These are phyloP conservation scores for Diarsia brunnea DNA, from an alignment of 2,888 invertebrate species.

Conservation along the genomic window DNA sequence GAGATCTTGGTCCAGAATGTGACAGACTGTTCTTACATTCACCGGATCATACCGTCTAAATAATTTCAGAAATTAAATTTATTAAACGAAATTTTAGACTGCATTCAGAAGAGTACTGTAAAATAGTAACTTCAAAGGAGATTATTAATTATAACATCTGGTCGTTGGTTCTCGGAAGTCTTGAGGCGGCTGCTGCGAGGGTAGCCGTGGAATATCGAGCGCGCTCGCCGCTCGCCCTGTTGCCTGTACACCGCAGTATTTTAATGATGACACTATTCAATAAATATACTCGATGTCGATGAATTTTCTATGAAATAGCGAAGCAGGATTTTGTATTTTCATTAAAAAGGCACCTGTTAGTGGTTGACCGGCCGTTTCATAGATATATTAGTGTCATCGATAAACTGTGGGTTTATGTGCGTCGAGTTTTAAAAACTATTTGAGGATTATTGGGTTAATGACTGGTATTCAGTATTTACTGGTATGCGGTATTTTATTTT, in stretches of 20 bases:
- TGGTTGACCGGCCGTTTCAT: background rate
- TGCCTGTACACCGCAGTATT: conserved; percentile 40
- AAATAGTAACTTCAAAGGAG: conserved; percentile 59
- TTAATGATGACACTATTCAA: conserved; percentile 55
- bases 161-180: conserved; percentile 73
- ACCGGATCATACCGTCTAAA: background rate
- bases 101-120: conserved; percentile 21
- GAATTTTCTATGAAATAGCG: conserved; percentile 33
- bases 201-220: conserved; percentile 53
- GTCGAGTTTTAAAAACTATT: background rate
- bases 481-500: conserved; percentile 6
- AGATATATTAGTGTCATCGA: background rate
- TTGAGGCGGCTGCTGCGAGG: conserved; percentile 54
- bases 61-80: background rate
- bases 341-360: conserved; percentile 29
- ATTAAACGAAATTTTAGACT: background rate
- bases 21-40: background rate
- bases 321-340: conserved; percentile 1
- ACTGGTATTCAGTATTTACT: background rate
- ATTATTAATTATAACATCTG: conserved; percentile 74
- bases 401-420: background rate
- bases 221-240: conserved; percentile 26
- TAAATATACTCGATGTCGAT: conserved; percentile 20
- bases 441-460: background rate
- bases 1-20: background rate